These are phyloP conservation scores for Bombus impatiens DNA, from an alignment of 1,140 invertebrate genomes.

Conservation along the genomic window DNA sequence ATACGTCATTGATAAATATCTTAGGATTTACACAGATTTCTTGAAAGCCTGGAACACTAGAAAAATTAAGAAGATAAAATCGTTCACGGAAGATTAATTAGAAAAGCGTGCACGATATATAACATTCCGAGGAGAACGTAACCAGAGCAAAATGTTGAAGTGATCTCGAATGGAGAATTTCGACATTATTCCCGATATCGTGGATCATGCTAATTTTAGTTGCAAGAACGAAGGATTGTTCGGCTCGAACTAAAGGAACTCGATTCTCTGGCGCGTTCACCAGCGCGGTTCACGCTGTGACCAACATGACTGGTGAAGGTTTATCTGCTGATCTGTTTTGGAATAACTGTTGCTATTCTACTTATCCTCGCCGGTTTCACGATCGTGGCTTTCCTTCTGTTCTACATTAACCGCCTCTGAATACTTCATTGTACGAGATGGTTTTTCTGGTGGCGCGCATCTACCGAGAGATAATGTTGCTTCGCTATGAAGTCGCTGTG, in stretches of 20 bases:
- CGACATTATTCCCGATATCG: constrained; percentile 7
- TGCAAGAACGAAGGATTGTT: neutral
- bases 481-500: neutral
- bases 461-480: neutral
- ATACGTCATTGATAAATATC: too few species aligned
- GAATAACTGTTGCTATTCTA: constrained; percentile 41
- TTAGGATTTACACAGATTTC: too few species aligned
- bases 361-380: constrained; percentile 38
- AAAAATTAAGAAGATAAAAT: too few species aligned
- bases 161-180: neutral
- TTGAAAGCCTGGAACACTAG: too few species aligned
- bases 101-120: neutral
- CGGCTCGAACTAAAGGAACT: neutral
- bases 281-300: neutral
- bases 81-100: neutral
- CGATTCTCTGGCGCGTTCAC: neutral
- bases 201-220: neutral
- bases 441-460: neutral
- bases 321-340: constrained; percentile 41
- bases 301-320: constrained; percentile 30
- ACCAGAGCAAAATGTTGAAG: neutral
- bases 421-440: constrained; percentile 28
- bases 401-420: constrained; percentile 41
- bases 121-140: neutral
- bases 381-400: constrained; percentile 42